Conservation (phyloP, 2,888 invertebrate species). For the Autographa gamma region DNA sequence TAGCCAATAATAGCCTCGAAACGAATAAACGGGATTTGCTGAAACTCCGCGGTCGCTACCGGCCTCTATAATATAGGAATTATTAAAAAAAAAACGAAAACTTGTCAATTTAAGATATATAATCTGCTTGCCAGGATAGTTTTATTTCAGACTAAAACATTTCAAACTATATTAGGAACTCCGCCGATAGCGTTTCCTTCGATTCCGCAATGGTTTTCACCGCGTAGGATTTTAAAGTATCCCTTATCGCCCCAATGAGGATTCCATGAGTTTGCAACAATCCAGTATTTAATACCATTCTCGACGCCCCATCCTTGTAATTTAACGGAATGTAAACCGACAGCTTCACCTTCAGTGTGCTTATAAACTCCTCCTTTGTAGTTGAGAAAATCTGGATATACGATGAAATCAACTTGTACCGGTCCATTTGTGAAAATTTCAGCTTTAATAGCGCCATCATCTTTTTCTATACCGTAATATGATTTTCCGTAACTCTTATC, state of each 20-base stretch:
- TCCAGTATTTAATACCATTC: slow-evolving; percentile 31
- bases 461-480: slow-evolving; percentile 16
- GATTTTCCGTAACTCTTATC: slow-evolving; percentile 40
- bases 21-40: no score
- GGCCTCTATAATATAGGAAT: no score
- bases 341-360: slow-evolving; percentile 15
- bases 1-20: no score
- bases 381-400: slow-evolving; percentile 35
- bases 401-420: slow-evolving; percentile 24
- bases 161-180: slow-evolving; percentile 23
- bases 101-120: no score
- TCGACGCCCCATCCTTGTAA: slow-evolving; percentile 45
- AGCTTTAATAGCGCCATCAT: slow-evolving; percentile 31
- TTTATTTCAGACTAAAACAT: neutral
- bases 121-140: neutral
- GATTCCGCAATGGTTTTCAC: slow-evolving; percentile 38
- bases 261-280: slow-evolving; percentile 41
- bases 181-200: slow-evolving; percentile 34
- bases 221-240: slow-evolving; percentile 44
- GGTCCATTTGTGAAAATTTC: slow-evolving; percentile 40
- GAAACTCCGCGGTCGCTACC: no score
- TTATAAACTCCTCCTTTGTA: slow-evolving; percentile 39
- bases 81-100: no score
- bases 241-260: slow-evolving; percentile 37
- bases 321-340: slow-evolving; percentile 39